Conservation (phyloP, 1,140 invertebrate genomes). For the Chironomus striatipennis region DNA sequence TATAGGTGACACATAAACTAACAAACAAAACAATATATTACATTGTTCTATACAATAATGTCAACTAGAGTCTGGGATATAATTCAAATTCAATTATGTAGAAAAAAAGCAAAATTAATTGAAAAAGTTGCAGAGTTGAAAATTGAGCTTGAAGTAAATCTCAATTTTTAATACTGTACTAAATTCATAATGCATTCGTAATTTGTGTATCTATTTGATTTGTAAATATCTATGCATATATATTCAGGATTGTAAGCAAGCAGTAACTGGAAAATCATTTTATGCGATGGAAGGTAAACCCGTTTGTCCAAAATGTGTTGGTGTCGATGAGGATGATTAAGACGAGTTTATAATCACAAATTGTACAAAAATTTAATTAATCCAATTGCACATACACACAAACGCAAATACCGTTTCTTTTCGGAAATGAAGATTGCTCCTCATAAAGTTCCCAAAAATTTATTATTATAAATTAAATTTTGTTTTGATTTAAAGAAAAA, state of each 20-base stretch:
- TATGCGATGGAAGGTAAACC: constrained; percentile 91
- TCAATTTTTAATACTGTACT: too few species aligned
- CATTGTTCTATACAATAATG: too few species aligned
- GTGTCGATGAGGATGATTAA: constrained; percentile 79
- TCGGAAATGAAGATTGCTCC: too few species aligned
- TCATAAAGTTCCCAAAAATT: too few species aligned
- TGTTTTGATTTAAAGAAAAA: too few species aligned
- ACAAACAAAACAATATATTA: background rate
- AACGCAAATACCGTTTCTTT: too few species aligned
- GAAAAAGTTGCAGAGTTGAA: too few species aligned
- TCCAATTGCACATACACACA: too few species aligned
- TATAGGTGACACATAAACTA: background rate
- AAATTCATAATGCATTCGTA: too few species aligned
- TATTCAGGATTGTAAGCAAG: constrained; percentile 79
- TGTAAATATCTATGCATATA: constrained; percentile 25
- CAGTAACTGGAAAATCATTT: constrained; percentile 88
- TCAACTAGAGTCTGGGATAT: background rate
- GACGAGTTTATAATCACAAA: constrained; percentile 28
- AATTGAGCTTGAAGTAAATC: too few species aligned
- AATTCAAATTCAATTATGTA: constrained; percentile 20
- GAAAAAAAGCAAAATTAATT: background rate
- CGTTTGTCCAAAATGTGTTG: constrained; percentile 81
- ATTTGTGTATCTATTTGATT: too few species aligned
- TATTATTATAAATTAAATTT: too few species aligned
- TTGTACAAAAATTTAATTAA: constrained; percentile 11